These are phyloP conservation scores for Notospermus geniculatus DNA, from an alignment of 1,140 invertebrate genomes.

Conservation along the genomic window DNA sequence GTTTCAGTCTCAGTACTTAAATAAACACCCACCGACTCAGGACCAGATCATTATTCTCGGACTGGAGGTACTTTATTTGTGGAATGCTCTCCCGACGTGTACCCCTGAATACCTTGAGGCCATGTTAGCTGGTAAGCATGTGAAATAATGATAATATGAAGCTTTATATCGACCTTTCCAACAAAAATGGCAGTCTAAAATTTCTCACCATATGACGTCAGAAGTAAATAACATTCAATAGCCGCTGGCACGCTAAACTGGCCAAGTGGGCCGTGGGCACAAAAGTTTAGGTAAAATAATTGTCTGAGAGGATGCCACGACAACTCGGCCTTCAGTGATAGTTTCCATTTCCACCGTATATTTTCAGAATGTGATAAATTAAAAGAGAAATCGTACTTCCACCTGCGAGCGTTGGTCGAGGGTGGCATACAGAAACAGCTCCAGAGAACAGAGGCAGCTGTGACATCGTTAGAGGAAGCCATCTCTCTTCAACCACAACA, in stretches of 20 bases:
- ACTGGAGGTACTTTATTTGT: conserved; percentile 70
- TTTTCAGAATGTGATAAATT: conserved; percentile 15
- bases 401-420: conserved; percentile 51
- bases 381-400: conserved; percentile 39
- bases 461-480: conserved; percentile 57
- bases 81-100: conserved; percentile 70
- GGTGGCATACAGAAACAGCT: conserved; percentile 47
- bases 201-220: too few relatives aligned
- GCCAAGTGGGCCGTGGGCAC: too few relatives aligned
- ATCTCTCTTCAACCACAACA: conserved; percentile 52
- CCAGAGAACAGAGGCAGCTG: conserved; percentile 43
- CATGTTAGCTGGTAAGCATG: conserved; percentile 54
- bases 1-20: conserved; percentile 46
- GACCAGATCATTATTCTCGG: conserved; percentile 64
- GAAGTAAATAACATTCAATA: too few relatives aligned
- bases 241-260: too few relatives aligned
- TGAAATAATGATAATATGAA: too few relatives aligned
- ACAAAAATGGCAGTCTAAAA: too few relatives aligned
- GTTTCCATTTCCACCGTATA: too few relatives aligned
- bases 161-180: too few relatives aligned
- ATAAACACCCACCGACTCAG: conserved; percentile 38
- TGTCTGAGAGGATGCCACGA: too few relatives aligned
- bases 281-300: too few relatives aligned
- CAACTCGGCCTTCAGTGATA: too few relatives aligned
- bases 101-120: conserved; percentile 54